Evolutionary conservation across 2,797 vertebrate genomes (phyloP).

Genomic region (Acanthis flammea): DNA sequence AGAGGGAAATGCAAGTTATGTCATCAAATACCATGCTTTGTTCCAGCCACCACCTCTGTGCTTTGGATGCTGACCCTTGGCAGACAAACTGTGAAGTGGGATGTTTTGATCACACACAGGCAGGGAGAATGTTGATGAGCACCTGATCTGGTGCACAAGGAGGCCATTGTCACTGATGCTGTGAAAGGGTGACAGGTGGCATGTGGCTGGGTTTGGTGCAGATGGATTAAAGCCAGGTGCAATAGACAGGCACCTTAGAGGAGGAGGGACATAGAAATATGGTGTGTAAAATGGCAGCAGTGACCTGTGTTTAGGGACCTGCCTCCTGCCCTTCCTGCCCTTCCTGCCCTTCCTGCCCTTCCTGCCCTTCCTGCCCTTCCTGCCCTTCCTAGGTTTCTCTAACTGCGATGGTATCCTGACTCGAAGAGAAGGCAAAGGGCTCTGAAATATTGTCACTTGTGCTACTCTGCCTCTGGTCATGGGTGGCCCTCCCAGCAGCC

Average conservation of each 20-base stretch:
- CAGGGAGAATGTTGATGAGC: not conserved
- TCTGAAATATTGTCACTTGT: fast-evolving
- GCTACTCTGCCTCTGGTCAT: not conserved
- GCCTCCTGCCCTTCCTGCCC: not conserved
- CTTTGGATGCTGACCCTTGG: not conserved
- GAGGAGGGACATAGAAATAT: not conserved
- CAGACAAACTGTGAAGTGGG: not conserved
- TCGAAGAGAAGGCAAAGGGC: not conserved
- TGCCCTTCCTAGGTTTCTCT: not conserved
- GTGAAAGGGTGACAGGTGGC: not conserved
- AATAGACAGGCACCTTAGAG: fast-evolving
- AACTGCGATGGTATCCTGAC: not conserved
- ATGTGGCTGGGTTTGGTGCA: not conserved
- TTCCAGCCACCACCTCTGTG: not conserved
- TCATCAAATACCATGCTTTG: not conserved
- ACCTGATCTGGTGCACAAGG: not conserved
- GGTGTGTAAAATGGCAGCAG: not conserved
- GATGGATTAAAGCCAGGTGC: not conserved
- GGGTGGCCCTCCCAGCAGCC: not conserved
- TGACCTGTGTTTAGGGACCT: not conserved
- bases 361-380: not conserved
- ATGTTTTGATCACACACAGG: not conserved
- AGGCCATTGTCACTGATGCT: not conserved
- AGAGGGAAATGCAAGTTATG: not conserved
- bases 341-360: not conserved